Evolutionary conservation across 2,888 invertebrate species (phyloP).

Genomic region (Noctua janthe): DNA sequence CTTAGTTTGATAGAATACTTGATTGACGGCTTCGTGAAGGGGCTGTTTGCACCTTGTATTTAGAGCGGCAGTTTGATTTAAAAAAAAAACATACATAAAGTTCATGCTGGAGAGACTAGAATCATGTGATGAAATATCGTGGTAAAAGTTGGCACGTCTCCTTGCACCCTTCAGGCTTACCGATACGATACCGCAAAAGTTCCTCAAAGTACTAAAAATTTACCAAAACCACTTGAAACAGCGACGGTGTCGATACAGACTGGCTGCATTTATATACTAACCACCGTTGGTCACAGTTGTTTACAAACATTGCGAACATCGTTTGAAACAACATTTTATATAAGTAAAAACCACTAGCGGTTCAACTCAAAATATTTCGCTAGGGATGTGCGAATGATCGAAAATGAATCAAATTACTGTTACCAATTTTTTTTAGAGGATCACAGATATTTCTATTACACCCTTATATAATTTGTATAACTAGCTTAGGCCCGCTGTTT

Average conservation of each 20-base stretch:
- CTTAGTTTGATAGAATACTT: too few species aligned
- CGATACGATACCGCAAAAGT: constrained; percentile 13
- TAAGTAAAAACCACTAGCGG: constrained; percentile 18
- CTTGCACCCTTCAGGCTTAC: background rate
- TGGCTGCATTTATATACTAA: constrained; percentile 16
- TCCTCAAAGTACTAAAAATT: constrained; percentile 25
- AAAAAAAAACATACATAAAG: too few species aligned
- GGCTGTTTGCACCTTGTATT: too few species aligned
- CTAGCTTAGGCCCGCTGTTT: too few species aligned
- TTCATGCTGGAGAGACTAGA: too few species aligned
- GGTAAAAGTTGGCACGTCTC: background rate
- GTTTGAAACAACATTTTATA: constrained; percentile 56
- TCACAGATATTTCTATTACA: too few species aligned
- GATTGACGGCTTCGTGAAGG: too few species aligned
- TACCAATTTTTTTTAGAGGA: too few species aligned
- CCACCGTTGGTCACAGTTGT: constrained; percentile 35
- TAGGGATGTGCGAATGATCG: constrained; percentile 41
- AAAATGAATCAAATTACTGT: too few species aligned
- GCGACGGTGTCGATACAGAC: constrained; percentile 14
- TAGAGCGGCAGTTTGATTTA: too few species aligned
- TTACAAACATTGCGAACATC: constrained; percentile 48
- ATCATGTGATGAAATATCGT: background rate
- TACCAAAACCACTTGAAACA: constrained; percentile 38
- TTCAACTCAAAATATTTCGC: constrained; percentile 49
- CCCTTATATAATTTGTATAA: too few species aligned